Evolutionary conservation across 2,888 invertebrate species (phyloP).

Genomic region (Yponomeuta evonymella): DNA sequence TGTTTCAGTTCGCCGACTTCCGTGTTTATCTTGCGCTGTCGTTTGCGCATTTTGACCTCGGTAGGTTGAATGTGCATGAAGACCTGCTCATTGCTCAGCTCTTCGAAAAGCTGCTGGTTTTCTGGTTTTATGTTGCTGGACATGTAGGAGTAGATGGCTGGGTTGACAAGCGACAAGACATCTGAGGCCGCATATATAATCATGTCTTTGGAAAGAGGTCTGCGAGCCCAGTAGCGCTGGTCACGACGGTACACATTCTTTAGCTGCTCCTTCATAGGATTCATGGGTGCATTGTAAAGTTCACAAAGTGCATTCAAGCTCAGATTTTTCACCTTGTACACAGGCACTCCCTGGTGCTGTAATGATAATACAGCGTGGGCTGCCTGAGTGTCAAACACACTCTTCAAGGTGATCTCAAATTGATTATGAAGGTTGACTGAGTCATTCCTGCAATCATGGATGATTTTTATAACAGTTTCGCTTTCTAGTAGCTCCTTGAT

Average conservation of each 20-base stretch:
- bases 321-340: conserved; percentile 95
- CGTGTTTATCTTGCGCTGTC: conserved; percentile 92
- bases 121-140: conserved; percentile 82
- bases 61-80: conserved; percentile 90
- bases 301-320: conserved; percentile 94
- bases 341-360: conserved; percentile 92
- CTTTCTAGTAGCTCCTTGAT: conserved; percentile 88
- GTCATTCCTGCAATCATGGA: conserved; percentile 95
- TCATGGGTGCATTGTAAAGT: conserved; percentile 89
- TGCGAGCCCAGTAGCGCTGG: conserved; percentile 91
- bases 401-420: conserved; percentile 87
- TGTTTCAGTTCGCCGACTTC: conserved; percentile 91
- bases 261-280: conserved; percentile 93
- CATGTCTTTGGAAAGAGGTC: conserved; percentile 94
- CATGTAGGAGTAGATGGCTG: conserved; percentile 85
- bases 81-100: conserved; percentile 92
- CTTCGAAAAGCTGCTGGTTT: conserved; percentile 83
- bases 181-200: conserved; percentile 93
- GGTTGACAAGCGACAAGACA: conserved; percentile 90
- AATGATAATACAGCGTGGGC: conserved; percentile 94
- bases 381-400: conserved; percentile 95
- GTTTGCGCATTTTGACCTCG: conserved; percentile 90
- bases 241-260: conserved; percentile 90
- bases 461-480: conserved; percentile 88
- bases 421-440: conserved; percentile 91